Percentiles rank a stretch among this genome's conserved stretches.
Conservation (phyloP, 2,113 vertebrate genomes). For the Noturus placidus region DNA sequence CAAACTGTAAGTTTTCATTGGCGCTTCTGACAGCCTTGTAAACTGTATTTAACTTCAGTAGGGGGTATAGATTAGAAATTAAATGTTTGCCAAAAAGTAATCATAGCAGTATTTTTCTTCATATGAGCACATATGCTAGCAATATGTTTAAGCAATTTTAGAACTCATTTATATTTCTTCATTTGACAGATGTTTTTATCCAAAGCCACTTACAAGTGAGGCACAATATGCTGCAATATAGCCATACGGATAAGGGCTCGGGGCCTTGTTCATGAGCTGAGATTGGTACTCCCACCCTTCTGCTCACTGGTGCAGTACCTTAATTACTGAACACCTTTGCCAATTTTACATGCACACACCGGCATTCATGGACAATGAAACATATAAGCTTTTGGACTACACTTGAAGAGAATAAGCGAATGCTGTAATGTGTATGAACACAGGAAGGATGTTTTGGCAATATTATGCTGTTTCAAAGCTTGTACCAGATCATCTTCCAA, state of each 20-base stretch:
- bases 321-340: constrained; percentile 29
- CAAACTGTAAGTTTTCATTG: background rate
- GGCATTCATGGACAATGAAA: constrained; percentile 14
- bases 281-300: background rate
- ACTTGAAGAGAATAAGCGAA: background rate
- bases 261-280: too few relatives aligned
- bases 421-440: background rate
- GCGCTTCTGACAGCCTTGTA: constrained; percentile 52
- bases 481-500: background rate
- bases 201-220: too few relatives aligned
- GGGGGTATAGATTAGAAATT: background rate
- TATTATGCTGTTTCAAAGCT: background rate
- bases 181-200: too few relatives aligned
- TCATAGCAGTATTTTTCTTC: constrained; percentile 40
- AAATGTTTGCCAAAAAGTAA: background rate
- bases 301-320: background rate
- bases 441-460: background rate
- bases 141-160: constrained; percentile 33
- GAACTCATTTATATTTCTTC: background rate
- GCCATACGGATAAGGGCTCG: too few relatives aligned
- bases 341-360: background rate
- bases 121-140: background rate
- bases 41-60: constrained; percentile 45
- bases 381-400: background rate
- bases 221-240: too few relatives aligned